These are phyloP conservation scores for Brachyptera risi DNA, from an alignment of 2,888 invertebrate species.

Conservation along the genomic window DNA sequence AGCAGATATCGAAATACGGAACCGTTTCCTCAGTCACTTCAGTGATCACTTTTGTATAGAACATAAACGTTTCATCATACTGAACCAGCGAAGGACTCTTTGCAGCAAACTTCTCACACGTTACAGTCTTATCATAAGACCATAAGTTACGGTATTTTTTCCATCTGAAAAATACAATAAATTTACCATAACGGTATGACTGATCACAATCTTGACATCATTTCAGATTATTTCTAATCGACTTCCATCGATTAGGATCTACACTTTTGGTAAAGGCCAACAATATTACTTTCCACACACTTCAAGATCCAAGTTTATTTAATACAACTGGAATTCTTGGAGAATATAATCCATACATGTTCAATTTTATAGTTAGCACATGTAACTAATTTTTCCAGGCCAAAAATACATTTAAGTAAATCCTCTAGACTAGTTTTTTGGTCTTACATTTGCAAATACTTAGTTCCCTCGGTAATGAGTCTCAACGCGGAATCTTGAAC, in stretches of 20 bases:
- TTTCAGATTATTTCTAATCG: neutral
- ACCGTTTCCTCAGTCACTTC: conserved; percentile 59
- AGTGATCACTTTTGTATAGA: conserved; percentile 70
- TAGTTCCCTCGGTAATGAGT: conserved; percentile 60
- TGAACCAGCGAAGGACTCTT: conserved; percentile 59
- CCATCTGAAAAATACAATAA: conserved; percentile 55
- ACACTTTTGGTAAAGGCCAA: no score
- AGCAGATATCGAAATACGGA: conserved; percentile 60
- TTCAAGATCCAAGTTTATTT: neutral
- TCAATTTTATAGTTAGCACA: neutral
- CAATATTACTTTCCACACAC: no score
- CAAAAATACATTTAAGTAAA: no score
- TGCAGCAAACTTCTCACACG: conserved; percentile 73
- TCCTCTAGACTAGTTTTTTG: no score
- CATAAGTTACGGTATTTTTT: conserved; percentile 70
- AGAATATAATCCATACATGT: no score
- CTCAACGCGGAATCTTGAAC: conserved; percentile 65
- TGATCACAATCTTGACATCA: neutral
- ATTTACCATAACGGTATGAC: neutral
- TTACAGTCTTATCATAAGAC: conserved; percentile 67
- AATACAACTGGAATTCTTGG: no score
- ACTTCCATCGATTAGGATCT: no score
- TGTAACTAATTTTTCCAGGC: no score
- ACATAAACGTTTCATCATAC: conserved; percentile 81
- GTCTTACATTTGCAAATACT: conserved; percentile 48